Evolutionary conservation across 1,140 invertebrate species (phyloP).

Genomic region (Drosophila navojoa): DNA sequence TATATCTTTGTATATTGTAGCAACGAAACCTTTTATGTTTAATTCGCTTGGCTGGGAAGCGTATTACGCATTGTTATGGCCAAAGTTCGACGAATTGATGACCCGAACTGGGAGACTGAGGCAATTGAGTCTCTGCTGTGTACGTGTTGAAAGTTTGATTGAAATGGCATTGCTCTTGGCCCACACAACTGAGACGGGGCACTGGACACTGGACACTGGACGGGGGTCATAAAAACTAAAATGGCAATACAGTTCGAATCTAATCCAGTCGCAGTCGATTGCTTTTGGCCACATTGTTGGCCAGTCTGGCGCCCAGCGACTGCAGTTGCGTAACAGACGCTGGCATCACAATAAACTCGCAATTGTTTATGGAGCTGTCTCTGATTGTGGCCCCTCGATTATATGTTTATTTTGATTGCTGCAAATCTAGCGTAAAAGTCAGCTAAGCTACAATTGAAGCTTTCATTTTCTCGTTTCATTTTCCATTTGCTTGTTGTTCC

Average conservation of each 20-base stretch:
- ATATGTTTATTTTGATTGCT: slow-evolving; percentile 60
- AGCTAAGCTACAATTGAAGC: slow-evolving; percentile 55
- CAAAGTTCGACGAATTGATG: slow-evolving; percentile 48
- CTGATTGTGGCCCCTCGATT: slow-evolving; percentile 55
- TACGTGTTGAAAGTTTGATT: slow-evolving; percentile 41
- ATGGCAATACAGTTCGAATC: slow-evolving; percentile 37
- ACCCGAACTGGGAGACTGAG: not conserved
- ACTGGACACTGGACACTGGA: not conserved
- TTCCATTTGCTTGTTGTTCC: too few relatives aligned
- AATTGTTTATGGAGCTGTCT: slow-evolving; percentile 51
- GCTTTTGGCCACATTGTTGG: slow-evolving; percentile 51
- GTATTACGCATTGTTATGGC: slow-evolving; percentile 68
- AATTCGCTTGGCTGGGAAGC: slow-evolving; percentile 9
- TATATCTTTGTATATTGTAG: not conserved
- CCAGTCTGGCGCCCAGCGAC: slow-evolving; percentile 55
- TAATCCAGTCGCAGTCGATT: slow-evolving; percentile 9
- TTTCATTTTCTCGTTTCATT: not conserved
- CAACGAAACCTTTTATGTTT: slow-evolving; percentile 28
- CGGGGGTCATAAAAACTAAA: slow-evolving; percentile 60
- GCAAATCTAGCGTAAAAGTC: slow-evolving; percentile 54
- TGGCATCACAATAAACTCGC: slow-evolving; percentile 62
- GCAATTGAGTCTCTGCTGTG: slow-evolving; percentile 7
- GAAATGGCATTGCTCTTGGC: slow-evolving; percentile 29
- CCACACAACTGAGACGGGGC: not conserved
- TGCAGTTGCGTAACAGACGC: slow-evolving; percentile 51